phyloP scores from a whole-genome alignment of 1,140 invertebrate genomes.

The Eurosta solidaginis region DNA sequence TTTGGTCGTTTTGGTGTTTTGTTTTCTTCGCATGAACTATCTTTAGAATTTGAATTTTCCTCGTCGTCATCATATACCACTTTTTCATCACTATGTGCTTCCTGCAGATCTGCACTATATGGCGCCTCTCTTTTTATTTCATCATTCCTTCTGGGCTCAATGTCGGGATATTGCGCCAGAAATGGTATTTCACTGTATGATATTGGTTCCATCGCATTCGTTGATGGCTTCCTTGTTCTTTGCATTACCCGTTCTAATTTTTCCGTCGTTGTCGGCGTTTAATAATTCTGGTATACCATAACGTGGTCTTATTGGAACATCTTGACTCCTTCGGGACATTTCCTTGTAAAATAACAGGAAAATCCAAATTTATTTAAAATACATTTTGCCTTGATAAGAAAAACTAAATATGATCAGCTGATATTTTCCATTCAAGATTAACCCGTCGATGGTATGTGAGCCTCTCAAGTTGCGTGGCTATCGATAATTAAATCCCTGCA shows the following conservation, averaged over 20 bases:
- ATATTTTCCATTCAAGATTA: too few relatives aligned
- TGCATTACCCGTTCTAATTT: slow-evolving; percentile 18
- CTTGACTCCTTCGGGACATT: slow-evolving; percentile 40
- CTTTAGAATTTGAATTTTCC: slow-evolving; percentile 37
- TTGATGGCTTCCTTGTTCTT: slow-evolving; percentile 32
- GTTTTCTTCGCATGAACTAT: slow-evolving; percentile 22
- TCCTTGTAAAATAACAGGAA: background rate
- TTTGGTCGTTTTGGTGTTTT: slow-evolving; percentile 36
- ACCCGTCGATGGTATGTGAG: too few relatives aligned
- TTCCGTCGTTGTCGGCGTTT: slow-evolving; percentile 30
- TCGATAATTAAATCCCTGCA: too few relatives aligned
- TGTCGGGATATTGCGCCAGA: slow-evolving; percentile 67
- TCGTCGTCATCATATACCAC: slow-evolving; percentile 36
- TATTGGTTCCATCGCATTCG: slow-evolving; percentile 64
- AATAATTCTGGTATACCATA: slow-evolving; percentile 45
- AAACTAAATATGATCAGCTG: too few relatives aligned
- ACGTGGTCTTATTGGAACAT: slow-evolving; percentile 54
- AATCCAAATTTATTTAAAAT: too few relatives aligned
- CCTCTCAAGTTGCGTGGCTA: too few relatives aligned
- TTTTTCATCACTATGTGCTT: background rate
- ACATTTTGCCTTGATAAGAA: too few relatives aligned
- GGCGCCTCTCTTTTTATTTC: slow-evolving; percentile 26
- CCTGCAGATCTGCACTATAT: too few relatives aligned
- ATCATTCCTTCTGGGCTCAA: too few relatives aligned
- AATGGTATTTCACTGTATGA: slow-evolving; percentile 85